phyloP scores from a whole-genome alignment of 2,888 invertebrate species.

The Eledona agricola region DNA sequence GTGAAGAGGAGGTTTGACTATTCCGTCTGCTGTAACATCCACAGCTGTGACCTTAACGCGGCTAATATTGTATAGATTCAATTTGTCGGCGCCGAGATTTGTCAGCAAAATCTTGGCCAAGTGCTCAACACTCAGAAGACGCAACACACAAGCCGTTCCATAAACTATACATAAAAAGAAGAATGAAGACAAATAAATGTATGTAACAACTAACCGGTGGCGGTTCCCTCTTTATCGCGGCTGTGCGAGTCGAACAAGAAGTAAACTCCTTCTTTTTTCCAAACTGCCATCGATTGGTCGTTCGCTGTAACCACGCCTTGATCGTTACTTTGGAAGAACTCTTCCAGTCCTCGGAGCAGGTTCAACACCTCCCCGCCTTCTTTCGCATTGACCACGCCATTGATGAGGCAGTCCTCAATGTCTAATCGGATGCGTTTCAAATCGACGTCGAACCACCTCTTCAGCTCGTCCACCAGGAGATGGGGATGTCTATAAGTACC shows the following conservation, averaged over 20 bases:
- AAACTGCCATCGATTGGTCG: conserved; percentile 67
- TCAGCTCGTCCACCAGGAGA: conserved; percentile 57
- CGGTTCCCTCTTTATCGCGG: conserved; percentile 66
- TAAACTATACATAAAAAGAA: conserved; percentile 52
- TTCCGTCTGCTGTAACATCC: conserved; percentile 48
- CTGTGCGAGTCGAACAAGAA: conserved; percentile 70
- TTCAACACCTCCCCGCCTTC: conserved; percentile 31
- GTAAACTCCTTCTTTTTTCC: conserved; percentile 63
- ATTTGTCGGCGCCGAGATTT: conserved; percentile 53
- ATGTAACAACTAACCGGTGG: too few species aligned
- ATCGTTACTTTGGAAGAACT: conserved; percentile 53
- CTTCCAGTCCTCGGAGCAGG: conserved; percentile 42
- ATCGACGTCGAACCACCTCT: conserved; percentile 53
- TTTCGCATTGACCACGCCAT: conserved; percentile 50
- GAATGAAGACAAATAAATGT: too few species aligned
- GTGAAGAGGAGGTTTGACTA: conserved; percentile 59
- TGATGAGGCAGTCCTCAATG: conserved; percentile 56
- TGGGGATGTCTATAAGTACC: conserved; percentile 48
- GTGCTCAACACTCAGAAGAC: conserved; percentile 53
- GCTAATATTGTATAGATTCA: conserved; percentile 55
- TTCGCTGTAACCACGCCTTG: conserved; percentile 67
- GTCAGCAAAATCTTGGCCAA: conserved; percentile 56
- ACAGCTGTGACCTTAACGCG: conserved; percentile 49
- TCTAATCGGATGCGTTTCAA: conserved; percentile 51
- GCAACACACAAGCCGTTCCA: conserved; percentile 60